Evolutionary conservation across 2,797 vertebrate genomes (phyloP).

Genomic region (Spinibarbus caldwelli): DNA sequence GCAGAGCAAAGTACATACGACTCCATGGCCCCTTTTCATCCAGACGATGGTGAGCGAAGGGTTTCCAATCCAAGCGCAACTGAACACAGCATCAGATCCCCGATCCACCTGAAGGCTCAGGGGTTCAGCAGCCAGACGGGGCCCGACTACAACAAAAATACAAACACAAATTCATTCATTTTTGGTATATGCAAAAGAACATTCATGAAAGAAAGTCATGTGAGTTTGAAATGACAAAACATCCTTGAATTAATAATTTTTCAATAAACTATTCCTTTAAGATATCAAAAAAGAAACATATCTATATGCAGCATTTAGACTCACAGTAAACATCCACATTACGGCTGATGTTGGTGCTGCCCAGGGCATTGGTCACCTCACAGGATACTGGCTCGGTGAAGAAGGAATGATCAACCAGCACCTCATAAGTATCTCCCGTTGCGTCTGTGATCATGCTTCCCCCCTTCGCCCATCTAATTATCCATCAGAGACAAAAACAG

Average conservation of each 20-base stretch:
- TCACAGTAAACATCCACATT: conserved; percentile 98
- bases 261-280: not conserved
- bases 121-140: conserved; percentile 91
- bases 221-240: not conserved
- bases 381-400: conserved; percentile 95
- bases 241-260: not conserved
- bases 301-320: conserved; percentile 62
- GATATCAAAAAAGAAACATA: not conserved
- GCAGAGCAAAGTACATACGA: conserved; percentile 78
- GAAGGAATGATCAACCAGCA: conserved; percentile 94
- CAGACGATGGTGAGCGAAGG: conserved; percentile 97
- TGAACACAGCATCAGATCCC: conserved; percentile 92
- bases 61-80: conserved; percentile 97
- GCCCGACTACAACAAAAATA: conserved; percentile 84
- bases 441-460: conserved; percentile 91
- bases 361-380: conserved; percentile 93
- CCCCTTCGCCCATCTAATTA: conserved; percentile 93
- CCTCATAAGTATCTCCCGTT: conserved; percentile 89
- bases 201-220: no score
- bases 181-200: not conserved
- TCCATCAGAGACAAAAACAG: conserved; percentile 15
- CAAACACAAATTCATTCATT: not conserved
- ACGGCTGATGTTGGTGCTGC: conserved; percentile 96
- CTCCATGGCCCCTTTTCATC: conserved; percentile 97
- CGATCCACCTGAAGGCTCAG: conserved; percentile 95